Conservation (phyloP, 2,888 invertebrate genomes). For the Phortica magna region DNA sequence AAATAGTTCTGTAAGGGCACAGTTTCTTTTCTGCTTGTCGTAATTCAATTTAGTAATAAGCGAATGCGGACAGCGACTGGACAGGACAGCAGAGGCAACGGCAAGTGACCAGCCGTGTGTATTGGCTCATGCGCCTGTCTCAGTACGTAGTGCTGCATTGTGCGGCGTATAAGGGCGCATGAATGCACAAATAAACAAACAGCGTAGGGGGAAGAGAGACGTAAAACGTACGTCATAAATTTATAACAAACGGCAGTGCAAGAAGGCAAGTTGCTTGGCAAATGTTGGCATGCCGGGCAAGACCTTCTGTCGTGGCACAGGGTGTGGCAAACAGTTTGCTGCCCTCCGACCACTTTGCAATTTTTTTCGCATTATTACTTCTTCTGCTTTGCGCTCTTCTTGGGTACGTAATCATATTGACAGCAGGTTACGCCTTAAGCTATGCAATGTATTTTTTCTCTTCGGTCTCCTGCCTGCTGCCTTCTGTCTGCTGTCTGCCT, state of each 20-base stretch:
- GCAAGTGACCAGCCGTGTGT: neutral
- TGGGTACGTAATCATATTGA: neutral
- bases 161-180: neutral
- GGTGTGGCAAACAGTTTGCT: slow-evolving; percentile 1
- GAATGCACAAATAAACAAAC: neutral
- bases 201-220: neutral
- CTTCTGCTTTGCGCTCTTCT: neutral
- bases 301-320: neutral
- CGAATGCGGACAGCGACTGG: neutral
- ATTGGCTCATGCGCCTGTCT: neutral
- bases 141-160: neutral
- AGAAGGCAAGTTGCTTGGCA: neutral
- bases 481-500: slow-evolving; percentile 12
- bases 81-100: neutral
- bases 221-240: neutral
- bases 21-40: slow-evolving; percentile 14
- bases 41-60: slow-evolving; percentile 61
- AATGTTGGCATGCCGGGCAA: slow-evolving; percentile 48
- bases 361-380: neutral
- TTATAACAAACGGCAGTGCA: neutral
- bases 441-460: slow-evolving; percentile 29
- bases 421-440: slow-evolving; percentile 6
- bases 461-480: neutral
- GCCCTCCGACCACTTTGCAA: neutral
- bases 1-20: neutral